Conservation (phyloP, 2,888 invertebrate species). For the Synanthedon formicaeformis region DNA sequence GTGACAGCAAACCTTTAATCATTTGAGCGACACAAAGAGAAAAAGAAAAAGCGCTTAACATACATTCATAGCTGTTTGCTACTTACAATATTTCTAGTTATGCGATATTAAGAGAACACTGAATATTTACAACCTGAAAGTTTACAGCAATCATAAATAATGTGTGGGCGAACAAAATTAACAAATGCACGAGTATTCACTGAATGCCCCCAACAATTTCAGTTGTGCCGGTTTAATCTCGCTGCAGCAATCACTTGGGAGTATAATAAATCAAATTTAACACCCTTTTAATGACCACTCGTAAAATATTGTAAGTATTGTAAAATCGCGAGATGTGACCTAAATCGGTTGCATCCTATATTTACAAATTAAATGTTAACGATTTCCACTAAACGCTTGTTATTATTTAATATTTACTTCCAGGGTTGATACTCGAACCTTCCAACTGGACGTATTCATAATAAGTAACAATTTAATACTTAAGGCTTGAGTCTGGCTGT, state of each 20-base stretch:
- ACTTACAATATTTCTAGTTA: constrained; percentile 15
- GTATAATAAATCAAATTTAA: constrained; percentile 59
- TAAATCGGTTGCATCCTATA: constrained; percentile 3
- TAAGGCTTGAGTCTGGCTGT: too few relatives aligned
- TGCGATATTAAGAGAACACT: constrained; percentile 39
- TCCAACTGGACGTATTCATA: too few relatives aligned
- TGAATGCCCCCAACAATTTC: constrained; percentile 49
- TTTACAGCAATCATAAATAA: constrained; percentile 55
- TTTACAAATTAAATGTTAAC: constrained; percentile 28
- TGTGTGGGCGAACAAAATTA: constrained; percentile 51
- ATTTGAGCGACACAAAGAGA: too few relatives aligned
- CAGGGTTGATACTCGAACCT: background rate
- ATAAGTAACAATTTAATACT: too few relatives aligned
- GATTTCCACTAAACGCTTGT: constrained; percentile 22
- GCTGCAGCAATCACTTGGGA: constrained; percentile 40
- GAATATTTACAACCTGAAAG: constrained; percentile 40
- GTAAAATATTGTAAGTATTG: constrained; percentile 43
- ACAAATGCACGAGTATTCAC: constrained; percentile 58
- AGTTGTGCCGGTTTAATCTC: constrained; percentile 28
- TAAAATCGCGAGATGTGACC: constrained; percentile 13
- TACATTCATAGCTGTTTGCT: too few relatives aligned
- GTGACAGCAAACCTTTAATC: too few relatives aligned
- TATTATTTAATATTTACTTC: constrained; percentile 14
- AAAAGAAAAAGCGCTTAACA: too few relatives aligned
- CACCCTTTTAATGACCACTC: constrained; percentile 52